Evolutionary conservation across 2,888 invertebrate genomes (phyloP).

Genomic region (Microplitis deprimator): DNA sequence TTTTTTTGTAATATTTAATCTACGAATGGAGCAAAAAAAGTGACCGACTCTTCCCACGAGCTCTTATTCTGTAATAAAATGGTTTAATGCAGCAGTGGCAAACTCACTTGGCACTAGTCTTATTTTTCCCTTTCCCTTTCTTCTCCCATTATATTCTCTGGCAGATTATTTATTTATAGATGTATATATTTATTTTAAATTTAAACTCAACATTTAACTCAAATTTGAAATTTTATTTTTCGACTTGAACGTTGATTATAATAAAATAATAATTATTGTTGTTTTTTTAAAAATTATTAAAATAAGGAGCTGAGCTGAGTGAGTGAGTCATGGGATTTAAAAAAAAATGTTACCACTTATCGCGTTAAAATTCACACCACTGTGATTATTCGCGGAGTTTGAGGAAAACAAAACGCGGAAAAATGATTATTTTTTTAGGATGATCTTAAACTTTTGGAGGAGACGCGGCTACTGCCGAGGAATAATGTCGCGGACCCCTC

Average conservation of each 20-base stretch:
- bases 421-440: background rate
- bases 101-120: slow-evolving; percentile 13
- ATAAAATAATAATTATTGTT: background rate
- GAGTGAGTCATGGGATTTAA: background rate
- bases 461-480: background rate
- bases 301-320: background rate
- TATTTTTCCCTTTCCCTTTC: slow-evolving; percentile 31
- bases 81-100: slow-evolving; percentile 28
- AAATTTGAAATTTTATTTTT: background rate
- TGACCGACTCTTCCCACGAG: slow-evolving; percentile 25
- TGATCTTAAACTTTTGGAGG: background rate
- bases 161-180: slow-evolving; percentile 35
- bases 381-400: background rate
- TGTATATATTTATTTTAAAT: background rate
- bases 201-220: background rate
- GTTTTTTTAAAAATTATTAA: background rate
- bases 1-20: background rate
- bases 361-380: background rate
- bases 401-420: background rate
- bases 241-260: background rate
- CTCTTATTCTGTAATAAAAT: slow-evolving; percentile 3
- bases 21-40: background rate
- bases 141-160: background rate
- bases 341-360: background rate
- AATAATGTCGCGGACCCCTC: background rate